Percentiles rank a stretch among this genome's conserved stretches.
Evolutionary conservation across 2,113 vertebrate species (phyloP).

Genomic region (Rattus rattus): DNA sequence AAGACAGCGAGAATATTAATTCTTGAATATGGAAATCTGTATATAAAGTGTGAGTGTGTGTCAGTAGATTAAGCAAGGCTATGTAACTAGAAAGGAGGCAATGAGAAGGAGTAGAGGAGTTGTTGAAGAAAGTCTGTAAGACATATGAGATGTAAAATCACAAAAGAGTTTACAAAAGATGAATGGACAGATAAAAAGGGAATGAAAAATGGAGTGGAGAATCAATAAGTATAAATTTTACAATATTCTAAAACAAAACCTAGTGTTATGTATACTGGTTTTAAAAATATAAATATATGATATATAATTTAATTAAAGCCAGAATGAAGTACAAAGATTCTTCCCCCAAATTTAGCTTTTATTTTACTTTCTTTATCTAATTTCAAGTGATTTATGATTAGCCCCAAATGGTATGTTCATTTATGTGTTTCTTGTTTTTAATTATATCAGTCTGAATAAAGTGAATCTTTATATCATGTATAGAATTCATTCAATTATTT

Average conservation of each 20-base stretch:
- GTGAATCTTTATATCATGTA: not conserved
- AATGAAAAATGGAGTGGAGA: not conserved
- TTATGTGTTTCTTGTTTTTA: not conserved
- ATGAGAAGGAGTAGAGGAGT: not conserved
- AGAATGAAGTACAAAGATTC: not conserved
- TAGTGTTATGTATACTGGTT: not conserved
- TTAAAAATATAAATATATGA: not conserved
- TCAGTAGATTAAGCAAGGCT: not conserved
- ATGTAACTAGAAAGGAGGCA: not conserved
- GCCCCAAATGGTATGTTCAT: not conserved
- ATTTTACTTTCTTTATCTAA: slow-evolving; percentile 21
- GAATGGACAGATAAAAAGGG: not conserved
- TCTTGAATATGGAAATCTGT: not conserved
- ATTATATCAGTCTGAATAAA: slow-evolving; percentile 7
- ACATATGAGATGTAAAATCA: not conserved
- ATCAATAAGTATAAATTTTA: not conserved
- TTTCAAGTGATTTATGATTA: not conserved
- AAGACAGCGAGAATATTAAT: not conserved
- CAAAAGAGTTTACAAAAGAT: not conserved
- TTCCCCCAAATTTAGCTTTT: not conserved
- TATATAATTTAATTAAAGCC: not conserved
- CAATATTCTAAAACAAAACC: not conserved
- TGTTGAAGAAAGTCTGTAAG: not conserved
- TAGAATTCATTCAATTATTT: slow-evolving; percentile 2
- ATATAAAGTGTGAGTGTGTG: not conserved